A percentile compares a stretch with the other conserved stretches of the same genome.
Conservation (phyloP, 2,113 vertebrate species). For the Alces alces region DNA sequence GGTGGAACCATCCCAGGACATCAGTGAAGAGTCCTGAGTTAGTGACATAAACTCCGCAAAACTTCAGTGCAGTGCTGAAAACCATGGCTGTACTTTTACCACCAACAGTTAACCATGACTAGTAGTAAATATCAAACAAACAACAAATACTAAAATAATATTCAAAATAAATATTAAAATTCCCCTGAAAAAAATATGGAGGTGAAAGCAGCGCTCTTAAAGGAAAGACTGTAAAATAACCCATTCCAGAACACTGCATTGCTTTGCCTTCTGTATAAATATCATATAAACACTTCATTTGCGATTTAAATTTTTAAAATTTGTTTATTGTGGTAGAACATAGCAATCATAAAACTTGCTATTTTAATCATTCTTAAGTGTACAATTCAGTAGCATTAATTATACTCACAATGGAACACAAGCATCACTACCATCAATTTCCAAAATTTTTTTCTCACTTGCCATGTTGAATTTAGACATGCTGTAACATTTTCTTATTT, state of each 20-base stretch:
- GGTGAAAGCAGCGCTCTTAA: background rate
- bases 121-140: background rate
- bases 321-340: background rate
- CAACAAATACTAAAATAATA: background rate
- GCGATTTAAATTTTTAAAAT: background rate
- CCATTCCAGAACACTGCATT: background rate
- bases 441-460: background rate
- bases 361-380: background rate
- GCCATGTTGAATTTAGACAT: background rate
- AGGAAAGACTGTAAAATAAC: background rate
- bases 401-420: background rate
- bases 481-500: background rate
- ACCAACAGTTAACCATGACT: background rate
- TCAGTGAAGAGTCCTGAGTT: background rate
- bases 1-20: background rate
- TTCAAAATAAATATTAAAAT: background rate
- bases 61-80: background rate
- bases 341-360: background rate
- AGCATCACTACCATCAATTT: background rate
- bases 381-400: background rate
- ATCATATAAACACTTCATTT: background rate
- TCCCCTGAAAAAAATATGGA: background rate
- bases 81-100: background rate
- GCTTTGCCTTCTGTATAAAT: background rate
- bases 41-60: background rate